Evolutionary conservation across 1,140 invertebrate species (phyloP).

Genomic region (Halictus rubicundus): DNA sequence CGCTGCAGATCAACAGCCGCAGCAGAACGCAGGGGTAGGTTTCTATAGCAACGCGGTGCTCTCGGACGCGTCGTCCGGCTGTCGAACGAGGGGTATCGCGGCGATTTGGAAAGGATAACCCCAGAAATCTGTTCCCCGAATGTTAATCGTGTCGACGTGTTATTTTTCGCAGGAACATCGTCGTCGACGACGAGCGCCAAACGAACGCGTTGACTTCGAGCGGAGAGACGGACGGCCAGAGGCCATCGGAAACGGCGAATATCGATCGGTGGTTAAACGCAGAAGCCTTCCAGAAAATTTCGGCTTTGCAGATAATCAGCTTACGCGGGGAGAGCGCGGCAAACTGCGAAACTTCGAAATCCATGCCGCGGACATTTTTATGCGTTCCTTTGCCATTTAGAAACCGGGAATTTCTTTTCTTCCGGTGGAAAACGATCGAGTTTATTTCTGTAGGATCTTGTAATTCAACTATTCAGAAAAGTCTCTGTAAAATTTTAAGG

Average conservation of each 20-base stretch:
- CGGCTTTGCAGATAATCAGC: slow-evolving; percentile 8
- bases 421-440: too few species aligned
- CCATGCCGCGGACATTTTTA: background rate
- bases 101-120: slow-evolving; percentile 52
- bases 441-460: background rate
- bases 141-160: background rate
- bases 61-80: slow-evolving; percentile 63
- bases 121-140: background rate
- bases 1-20: slow-evolving; percentile 33
- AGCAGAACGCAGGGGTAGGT: slow-evolving; percentile 44
- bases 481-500: too few species aligned
- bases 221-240: background rate
- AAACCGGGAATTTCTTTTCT: background rate
- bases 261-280: slow-evolving; percentile 42
- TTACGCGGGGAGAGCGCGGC: background rate
- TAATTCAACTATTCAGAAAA: too few species aligned
- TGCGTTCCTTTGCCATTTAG: background rate
- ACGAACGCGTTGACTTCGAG: too few species aligned
- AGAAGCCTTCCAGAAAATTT: slow-evolving; percentile 29
- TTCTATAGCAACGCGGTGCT: slow-evolving; percentile 65
- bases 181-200: too few species aligned
- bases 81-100: slow-evolving; percentile 52
- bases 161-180: background rate
- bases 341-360: background rate
- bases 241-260: slow-evolving; percentile 5